Percentiles rank a stretch among this genome's conserved stretches.
phyloP scores from a whole-genome alignment of 2,888 invertebrate genomes.

The Palloptera scutellata region DNA sequence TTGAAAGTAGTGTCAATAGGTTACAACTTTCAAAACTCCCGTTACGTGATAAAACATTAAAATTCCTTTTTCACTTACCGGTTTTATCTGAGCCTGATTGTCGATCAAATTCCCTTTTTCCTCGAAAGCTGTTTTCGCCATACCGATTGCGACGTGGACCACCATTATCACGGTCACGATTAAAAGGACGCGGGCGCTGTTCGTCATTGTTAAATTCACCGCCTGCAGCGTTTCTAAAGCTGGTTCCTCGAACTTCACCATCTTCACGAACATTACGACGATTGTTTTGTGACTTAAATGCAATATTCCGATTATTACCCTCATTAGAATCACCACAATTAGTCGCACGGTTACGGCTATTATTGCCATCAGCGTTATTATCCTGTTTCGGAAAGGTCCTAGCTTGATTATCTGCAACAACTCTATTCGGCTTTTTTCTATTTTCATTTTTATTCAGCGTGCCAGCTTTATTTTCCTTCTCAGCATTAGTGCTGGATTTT shows the following conservation, averaged over 20 bases:
- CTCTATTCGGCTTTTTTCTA: slow-evolving; percentile 32
- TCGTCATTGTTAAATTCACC: slow-evolving; percentile 64
- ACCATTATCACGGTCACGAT: slow-evolving; percentile 59
- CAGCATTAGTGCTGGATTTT: slow-evolving; percentile 43
- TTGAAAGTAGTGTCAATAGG: no score
- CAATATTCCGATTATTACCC: slow-evolving; percentile 12
- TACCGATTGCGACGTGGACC: slow-evolving; percentile 58
- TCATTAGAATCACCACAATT: slow-evolving; percentile 16
- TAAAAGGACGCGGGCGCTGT: slow-evolving; percentile 56
- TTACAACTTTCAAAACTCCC: no score
- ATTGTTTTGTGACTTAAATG: slow-evolving; percentile 38
- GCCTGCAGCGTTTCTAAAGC: slow-evolving; percentile 57
- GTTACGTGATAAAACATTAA: not conserved
- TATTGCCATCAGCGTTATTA: slow-evolving; percentile 6
- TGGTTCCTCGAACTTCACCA: slow-evolving; percentile 58
- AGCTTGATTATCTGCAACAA: not conserved
- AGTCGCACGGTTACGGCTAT: not conserved
- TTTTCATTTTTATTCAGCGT: slow-evolving; percentile 50
- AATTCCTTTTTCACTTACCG: slow-evolving; percentile 65
- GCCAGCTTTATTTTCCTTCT: slow-evolving; percentile 60
- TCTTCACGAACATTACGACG: slow-evolving; percentile 67
- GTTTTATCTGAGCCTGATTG: slow-evolving; percentile 96
- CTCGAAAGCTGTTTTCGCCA: slow-evolving; percentile 61
- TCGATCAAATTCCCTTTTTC: slow-evolving; percentile 92
- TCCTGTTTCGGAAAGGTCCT: not conserved